phyloP scores from a whole-genome alignment of 64 coral and sea anemone species.

The Stichodactyla helianthus region DNA sequence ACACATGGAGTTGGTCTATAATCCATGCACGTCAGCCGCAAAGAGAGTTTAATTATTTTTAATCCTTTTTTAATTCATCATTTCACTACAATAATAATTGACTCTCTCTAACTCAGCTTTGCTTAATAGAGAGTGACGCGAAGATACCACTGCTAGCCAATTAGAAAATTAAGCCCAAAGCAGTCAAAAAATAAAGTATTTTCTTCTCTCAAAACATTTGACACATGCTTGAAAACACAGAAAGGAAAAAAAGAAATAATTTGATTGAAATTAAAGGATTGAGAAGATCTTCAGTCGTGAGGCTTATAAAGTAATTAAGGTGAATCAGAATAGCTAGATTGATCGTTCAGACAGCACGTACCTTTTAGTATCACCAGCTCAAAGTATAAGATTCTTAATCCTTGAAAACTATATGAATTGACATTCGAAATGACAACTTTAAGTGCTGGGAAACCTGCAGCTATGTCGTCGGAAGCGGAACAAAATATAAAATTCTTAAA shows the following conservation, averaged over 20 bases:
- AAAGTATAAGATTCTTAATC: conserved; percentile 5
- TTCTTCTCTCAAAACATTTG: background rate
- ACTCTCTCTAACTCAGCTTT: background rate
- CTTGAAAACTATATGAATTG: background rate
- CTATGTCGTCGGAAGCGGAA: background rate
- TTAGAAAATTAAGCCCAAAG: background rate
- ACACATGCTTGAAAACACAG: background rate
- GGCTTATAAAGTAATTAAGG: background rate
- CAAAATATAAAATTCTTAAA: background rate
- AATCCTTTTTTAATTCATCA: background rate
- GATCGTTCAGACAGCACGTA: background rate
- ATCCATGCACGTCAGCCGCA: background rate
- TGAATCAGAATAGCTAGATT: background rate
- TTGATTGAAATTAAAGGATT: conserved; percentile 2
- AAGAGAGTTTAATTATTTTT: background rate
- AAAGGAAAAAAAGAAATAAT: background rate
- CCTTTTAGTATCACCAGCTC: background rate
- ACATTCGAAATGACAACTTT: background rate
- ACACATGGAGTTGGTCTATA: background rate
- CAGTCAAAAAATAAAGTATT: background rate
- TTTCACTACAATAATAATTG: background rate
- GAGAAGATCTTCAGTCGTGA: background rate
- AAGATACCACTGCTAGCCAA: background rate
- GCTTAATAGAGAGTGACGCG: background rate
- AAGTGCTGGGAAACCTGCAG: background rate